Evolutionary conservation across 2,888 invertebrate species (phyloP).

Genomic region (Dioctria linearis): DNA sequence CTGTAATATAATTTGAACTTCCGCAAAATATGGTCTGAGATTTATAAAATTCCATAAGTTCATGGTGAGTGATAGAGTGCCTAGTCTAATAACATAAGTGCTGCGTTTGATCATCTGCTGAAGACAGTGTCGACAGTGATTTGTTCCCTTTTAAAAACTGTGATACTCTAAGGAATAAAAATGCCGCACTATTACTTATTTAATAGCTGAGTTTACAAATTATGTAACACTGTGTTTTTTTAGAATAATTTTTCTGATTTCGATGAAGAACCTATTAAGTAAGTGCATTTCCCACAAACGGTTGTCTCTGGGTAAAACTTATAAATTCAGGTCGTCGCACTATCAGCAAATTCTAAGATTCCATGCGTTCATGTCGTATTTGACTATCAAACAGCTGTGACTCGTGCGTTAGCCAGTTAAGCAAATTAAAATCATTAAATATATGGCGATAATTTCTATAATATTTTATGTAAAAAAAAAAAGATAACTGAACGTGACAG

Average conservation of each 20-base stretch:
- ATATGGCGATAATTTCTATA: background rate
- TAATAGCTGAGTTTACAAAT: conserved; percentile 4
- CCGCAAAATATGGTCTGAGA: conserved; percentile 29
- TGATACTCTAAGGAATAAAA: background rate
- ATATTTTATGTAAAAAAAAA: too few species aligned
- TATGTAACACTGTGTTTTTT: conserved; percentile 28
- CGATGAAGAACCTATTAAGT: background rate
- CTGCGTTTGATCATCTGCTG: background rate
- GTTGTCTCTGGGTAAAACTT: background rate
- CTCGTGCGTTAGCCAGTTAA: conserved; percentile 19
- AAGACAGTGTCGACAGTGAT: background rate
- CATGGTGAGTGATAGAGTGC: conserved; percentile 36
- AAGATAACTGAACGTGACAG: too few species aligned
- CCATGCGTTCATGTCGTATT: conserved; percentile 13
- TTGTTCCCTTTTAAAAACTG: background rate
- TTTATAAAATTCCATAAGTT: conserved; percentile 27
- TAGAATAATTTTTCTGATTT: conserved; percentile 9
- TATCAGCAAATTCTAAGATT: conserved; percentile 37
- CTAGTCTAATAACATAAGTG: background rate
- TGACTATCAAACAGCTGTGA: conserved; percentile 31
- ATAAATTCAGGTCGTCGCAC: conserved; percentile 42
- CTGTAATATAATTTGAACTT: conserved; percentile 18
- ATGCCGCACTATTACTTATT: background rate
- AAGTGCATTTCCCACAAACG: conserved; percentile 22
- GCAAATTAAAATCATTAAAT: conserved; percentile 33